Conservation (phyloP, 1,140 invertebrate genomes). For the Sycophila sp. region DNA sequence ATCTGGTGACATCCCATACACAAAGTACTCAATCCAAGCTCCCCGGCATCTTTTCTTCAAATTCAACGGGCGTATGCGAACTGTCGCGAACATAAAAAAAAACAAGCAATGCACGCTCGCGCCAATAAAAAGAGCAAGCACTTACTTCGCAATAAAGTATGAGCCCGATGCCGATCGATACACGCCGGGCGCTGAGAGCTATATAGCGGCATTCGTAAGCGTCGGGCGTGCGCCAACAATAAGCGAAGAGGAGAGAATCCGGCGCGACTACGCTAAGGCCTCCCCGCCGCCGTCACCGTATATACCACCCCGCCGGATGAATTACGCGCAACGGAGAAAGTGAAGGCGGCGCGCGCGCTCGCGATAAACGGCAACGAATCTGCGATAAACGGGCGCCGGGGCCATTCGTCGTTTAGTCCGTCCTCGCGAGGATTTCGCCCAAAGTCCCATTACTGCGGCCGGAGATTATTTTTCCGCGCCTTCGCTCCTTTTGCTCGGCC, state of each 20-base stretch:
- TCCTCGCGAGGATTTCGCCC: slow-evolving; percentile 6
- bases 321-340: not conserved
- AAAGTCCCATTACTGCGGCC: slow-evolving; percentile 2
- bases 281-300: too few species aligned
- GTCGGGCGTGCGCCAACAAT: not conserved
- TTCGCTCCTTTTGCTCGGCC: not conserved
- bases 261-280: too few species aligned
- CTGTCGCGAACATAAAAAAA: too few species aligned
- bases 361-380: not conserved
- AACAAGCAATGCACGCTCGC: too few species aligned
- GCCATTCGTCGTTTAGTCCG: slow-evolving; percentile 2
- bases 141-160: not conserved
- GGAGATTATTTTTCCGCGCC: slow-evolving; percentile 23
- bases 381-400: not conserved
- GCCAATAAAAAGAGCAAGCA: not conserved
- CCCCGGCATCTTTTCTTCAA: too few species aligned
- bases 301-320: not conserved
- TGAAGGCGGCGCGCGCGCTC: not conserved
- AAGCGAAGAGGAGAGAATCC: not conserved
- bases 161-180: not conserved
- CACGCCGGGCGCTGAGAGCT: not conserved
- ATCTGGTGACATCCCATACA: too few species aligned
- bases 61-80: too few species aligned
- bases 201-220: not conserved
- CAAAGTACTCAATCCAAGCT: too few species aligned